Evolutionary conservation across 2,888 invertebrate species (phyloP), one percentile per base, ranked within the genome.

Genomic region (Rhyacophila evoluta): DNA sequence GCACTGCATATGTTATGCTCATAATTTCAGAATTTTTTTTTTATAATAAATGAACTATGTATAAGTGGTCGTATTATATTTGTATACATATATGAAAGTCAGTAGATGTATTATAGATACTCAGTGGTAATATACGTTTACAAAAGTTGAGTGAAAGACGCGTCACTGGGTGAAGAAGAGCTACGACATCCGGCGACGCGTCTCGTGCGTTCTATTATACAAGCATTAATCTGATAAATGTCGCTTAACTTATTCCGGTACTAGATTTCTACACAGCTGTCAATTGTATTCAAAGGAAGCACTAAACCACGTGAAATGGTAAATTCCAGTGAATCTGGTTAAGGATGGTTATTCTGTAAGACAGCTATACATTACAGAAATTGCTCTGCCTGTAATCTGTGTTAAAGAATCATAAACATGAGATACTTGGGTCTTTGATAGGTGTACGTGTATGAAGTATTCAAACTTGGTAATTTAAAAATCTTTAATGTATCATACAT

Each of bases 101-200:
- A n/a, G n/a, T n/a, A n/a, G n/a, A n/a, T n/a, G n/a, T n/a, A n/a
- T n/a, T n/a, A n/a, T n/a, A n/a, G n/a, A n/a, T n/a, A n/a, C n/a
- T n/a, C n/a, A n/a, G n/a, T n/a, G n/a, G n/a, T 67, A 68, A 76
- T 39, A 41, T 70, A 28, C 67, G 67, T 74, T 69, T 29, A 55
- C 55, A 71, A 71, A 77, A 28, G 67, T 68, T 37, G 38, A 69
- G 72, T 41, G 72, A 29, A 71, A 38, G 55, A 72, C 71, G 55
- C 28, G 72, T 41, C 72, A 55, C 19, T 55, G 55, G 19, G 55
- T 72, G 75, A 73, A 29, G 55, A 78, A 81, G 78, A 80, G 27
- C 39, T 69, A 80, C 80, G 67, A 78, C 78, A 70, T 81, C 78
- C 81, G 74, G 25, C 55, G 55, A 55, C 55, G 55, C 55, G 55